phyloP scores from a whole-genome alignment of 92 coral and sea anemone species.

The Parazoanthus atlanticus region DNA sequence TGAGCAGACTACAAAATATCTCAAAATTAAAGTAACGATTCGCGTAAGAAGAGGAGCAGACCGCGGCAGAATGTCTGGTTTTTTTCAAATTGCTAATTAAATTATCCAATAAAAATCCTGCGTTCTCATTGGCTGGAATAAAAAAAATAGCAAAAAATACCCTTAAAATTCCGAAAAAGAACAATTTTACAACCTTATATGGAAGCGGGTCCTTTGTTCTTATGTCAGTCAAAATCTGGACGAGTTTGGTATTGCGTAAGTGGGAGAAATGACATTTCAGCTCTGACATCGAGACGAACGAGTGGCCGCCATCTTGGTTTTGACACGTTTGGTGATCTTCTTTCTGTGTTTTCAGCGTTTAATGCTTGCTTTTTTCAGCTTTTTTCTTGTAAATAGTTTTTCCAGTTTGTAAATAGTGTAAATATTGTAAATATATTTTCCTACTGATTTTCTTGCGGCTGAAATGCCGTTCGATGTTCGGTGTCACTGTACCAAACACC shows the following conservation, averaged over 20 bases:
- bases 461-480: too few relatives aligned
- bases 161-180: not conserved
- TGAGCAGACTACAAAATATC: slow-evolving; percentile 37
- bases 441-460: too few relatives aligned
- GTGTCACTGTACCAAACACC: too few relatives aligned
- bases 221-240: not conserved
- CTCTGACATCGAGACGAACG: too few relatives aligned
- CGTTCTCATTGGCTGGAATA: not conserved
- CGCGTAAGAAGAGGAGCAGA: not conserved
- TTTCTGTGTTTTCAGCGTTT: too few relatives aligned
- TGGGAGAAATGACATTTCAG: not conserved
- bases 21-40: not conserved
- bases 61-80: not conserved
- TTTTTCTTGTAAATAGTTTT: too few relatives aligned
- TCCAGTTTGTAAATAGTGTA: too few relatives aligned
- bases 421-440: too few relatives aligned
- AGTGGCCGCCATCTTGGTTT: too few relatives aligned
- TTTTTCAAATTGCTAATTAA: too few relatives aligned
- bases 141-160: not conserved
- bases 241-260: not conserved
- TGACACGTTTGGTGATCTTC: too few relatives aligned
- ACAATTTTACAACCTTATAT: not conserved
- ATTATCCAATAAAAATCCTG: not conserved
- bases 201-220: not conserved
- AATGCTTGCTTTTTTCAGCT: too few relatives aligned